Evolutionary conservation across 2,888 invertebrate genomes (phyloP).

Genomic region (Aspidiotus rigidus): DNA sequence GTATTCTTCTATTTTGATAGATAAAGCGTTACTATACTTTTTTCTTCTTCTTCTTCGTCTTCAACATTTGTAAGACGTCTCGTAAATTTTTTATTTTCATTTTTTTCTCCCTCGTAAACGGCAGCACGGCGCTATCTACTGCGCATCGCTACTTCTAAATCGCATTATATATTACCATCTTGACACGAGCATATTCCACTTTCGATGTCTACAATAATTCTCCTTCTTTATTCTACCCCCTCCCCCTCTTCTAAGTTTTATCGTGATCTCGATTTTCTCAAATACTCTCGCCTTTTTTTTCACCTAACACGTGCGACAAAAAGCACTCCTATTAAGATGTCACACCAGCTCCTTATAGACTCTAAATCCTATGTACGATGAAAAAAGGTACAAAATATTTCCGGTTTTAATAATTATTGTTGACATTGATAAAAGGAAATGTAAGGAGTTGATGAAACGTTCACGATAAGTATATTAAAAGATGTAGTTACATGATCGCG

Average conservation of each 20-base stretch:
- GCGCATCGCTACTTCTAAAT: conserved; percentile 23
- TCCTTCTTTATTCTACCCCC: not conserved
- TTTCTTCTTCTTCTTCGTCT: not conserved
- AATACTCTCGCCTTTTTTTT: not conserved
- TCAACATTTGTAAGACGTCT: conserved; percentile 22
- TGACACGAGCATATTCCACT: conserved; percentile 2
- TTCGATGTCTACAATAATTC: conserved; percentile 1
- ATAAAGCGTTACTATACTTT: conserved; percentile 1
- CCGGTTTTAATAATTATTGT: no score
- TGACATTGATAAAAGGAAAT: no score
- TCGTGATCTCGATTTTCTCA: not conserved
- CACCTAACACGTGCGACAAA: no score
- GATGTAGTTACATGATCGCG: no score
- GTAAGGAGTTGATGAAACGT: no score
- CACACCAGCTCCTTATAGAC: no score
- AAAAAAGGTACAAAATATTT: no score
- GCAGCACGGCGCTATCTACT: conserved; percentile 11
- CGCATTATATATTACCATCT: conserved; percentile 8
- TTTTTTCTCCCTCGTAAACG: conserved; percentile 17
- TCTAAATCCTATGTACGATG: no score
- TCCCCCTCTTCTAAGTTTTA: not conserved
- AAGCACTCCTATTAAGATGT: no score
- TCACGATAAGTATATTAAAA: no score
- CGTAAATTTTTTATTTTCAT: conserved; percentile 25
- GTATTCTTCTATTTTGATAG: not conserved